A percentile compares a stretch with the other conserved stretches of the same genome.
phyloP scores from a whole-genome alignment of 2,113 vertebrate species.

The Lycaon pictus region DNA sequence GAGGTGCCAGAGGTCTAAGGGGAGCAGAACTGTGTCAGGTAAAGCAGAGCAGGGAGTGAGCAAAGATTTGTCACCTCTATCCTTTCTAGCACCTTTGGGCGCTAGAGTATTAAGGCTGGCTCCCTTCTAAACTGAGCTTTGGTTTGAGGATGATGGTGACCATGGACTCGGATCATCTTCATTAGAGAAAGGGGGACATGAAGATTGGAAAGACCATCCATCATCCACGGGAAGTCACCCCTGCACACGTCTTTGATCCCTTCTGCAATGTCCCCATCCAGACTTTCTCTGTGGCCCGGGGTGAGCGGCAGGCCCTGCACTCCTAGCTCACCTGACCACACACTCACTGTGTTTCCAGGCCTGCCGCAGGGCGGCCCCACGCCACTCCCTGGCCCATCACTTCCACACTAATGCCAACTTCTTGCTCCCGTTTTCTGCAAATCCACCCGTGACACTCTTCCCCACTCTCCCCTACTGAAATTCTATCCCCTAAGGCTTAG shows the following conservation, averaged over 20 bases:
- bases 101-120: too few species aligned
- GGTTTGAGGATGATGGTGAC: neutral
- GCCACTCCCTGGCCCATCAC: neutral
- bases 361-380: neutral
- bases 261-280: neutral
- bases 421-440: neutral
- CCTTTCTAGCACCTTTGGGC: neutral
- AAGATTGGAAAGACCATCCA: neutral
- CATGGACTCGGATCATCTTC: neutral
- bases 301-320: neutral
- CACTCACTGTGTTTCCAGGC: neutral
- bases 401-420: neutral
- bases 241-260: neutral
- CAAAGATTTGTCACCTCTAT: neutral
- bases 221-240: rapidly evolving
- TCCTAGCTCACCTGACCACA: neutral
- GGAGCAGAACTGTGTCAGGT: neutral
- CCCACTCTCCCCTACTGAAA: neutral
- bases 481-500: neutral
- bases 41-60: neutral
- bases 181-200: neutral
- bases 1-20: neutral
- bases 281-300: neutral
- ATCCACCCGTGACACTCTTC: neutral
- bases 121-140: neutral